Percentiles rank a stretch among this genome's conserved stretches.
Conservation (phyloP, 2,113 vertebrate species). For the Oncorhynchus kisutch region DNA sequence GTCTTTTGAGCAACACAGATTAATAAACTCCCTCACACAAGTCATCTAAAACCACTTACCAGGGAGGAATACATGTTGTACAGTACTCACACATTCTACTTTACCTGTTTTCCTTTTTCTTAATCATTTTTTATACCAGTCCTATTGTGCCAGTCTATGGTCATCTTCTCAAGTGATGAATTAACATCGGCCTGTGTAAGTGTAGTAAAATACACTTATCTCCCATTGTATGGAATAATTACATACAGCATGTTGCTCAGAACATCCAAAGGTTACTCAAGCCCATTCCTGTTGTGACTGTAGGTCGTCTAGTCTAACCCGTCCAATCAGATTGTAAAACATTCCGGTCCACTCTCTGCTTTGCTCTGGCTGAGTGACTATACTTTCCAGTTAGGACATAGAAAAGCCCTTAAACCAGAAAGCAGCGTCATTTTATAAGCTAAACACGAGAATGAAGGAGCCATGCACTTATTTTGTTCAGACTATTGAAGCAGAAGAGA, state of each 20-base stretch:
- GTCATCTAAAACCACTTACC: slow-evolving; percentile 56
- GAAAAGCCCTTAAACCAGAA: slow-evolving; percentile 26
- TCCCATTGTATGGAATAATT: slow-evolving; percentile 26
- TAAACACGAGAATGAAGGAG: background rate
- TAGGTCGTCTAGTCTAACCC: slow-evolving; percentile 23
- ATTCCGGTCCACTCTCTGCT: slow-evolving; percentile 34
- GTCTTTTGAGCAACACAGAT: slow-evolving; percentile 61
- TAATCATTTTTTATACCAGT: background rate
- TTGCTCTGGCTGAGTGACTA: slow-evolving; percentile 13
- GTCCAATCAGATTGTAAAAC: slow-evolving; percentile 60
- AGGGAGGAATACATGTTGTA: slow-evolving; percentile 47
- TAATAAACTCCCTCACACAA: slow-evolving; percentile 62
- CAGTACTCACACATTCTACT: slow-evolving; percentile 19
- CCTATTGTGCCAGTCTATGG: no score
- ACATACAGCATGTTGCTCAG: background rate
- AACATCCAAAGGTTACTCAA: slow-evolving; percentile 41
- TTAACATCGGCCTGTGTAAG: background rate
- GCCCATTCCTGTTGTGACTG: slow-evolving; percentile 27
- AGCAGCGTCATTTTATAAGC: slow-evolving; percentile 9
- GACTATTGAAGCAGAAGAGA: background rate
- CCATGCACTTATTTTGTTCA: background rate
- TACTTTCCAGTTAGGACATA: slow-evolving; percentile 26
- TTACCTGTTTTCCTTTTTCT: background rate
- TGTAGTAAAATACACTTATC: background rate
- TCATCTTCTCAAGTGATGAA: no score